Base-by-base conservation (phyloP, 2,888 invertebrate species). In the Crioceris asparagi region DNA sequence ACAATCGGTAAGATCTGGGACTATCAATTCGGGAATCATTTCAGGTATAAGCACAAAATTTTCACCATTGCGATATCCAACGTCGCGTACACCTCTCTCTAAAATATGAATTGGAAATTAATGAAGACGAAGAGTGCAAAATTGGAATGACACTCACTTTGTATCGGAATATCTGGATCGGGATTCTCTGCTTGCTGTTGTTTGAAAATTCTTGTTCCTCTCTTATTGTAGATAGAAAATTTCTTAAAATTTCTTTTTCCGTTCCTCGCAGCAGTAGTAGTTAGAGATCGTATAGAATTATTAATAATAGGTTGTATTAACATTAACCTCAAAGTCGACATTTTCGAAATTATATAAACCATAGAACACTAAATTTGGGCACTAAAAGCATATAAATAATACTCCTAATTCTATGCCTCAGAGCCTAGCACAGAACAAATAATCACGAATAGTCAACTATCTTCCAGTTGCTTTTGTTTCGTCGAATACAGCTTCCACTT, bases 11-110 rank as follows among this genome's bases (percentile, higher is more conserved):
- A 98, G 65, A 61, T 93, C 80, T 1, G 97, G 97, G 2, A 97
- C 94, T 38, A 97, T 76, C 11, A 97, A 60, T 58, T 94, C 85
- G 0, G 96, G 93, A 45, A 90, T 75, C 79, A 81, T 91, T 70
- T 96, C 94, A 1, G 84, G 83, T 3, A 96, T 67, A 10, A 60
- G 51, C 1, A 76, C 61, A 55, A 70, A 82, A 46, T 70, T 68
- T 0, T 72, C 74, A 32, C 74, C 65, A 29, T 72, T 65, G 3
- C 72, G 47, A 45, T 71, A 70, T 5, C 87, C 88, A 4, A 69
- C 67, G 35, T 74, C 71, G 36, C 78, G 72, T 1, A 80, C 78
- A 12, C 87, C 87, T 45, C 83, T 71, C 47, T 71, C 75, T 75
- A 48, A 38, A 67, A 64, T 38, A 32, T 42, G 41, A 33, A 35